Percentiles rank a stretch among this genome's conserved stretches.
phyloP scores from a whole-genome alignment of 2,797 vertebrate species.

The Mormyrops attenuatus region DNA sequence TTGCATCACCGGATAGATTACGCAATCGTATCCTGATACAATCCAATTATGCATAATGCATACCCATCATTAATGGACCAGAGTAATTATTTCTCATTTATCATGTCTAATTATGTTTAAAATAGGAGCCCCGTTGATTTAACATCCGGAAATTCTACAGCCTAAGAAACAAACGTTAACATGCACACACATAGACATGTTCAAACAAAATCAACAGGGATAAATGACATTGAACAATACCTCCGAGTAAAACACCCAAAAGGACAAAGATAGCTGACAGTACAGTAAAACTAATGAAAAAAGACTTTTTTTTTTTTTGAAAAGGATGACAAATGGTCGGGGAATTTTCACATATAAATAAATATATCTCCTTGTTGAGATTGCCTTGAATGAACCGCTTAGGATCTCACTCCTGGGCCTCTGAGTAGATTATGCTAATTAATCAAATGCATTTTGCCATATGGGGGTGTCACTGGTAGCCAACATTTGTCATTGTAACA shows the following conservation, averaged over 20 bases:
- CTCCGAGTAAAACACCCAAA: not conserved
- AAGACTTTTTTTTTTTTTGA: not conserved
- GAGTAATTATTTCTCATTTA: constrained; percentile 16
- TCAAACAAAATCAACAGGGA: not conserved
- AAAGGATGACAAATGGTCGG: not conserved
- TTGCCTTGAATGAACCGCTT: not conserved
- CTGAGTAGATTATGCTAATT: not conserved
- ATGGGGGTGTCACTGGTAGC: constrained; percentile 6
- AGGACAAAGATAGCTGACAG: not conserved
- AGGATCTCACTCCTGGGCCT: not conserved
- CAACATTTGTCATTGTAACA: constrained; percentile 10
- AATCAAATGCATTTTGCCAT: constrained; percentile 16
- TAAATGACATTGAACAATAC: not conserved
- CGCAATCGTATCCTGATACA: constrained; percentile 9
- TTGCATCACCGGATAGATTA: not conserved
- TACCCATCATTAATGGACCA: constrained; percentile 6
- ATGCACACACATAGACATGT: not conserved
- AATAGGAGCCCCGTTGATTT: not conserved
- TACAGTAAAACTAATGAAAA: not conserved
- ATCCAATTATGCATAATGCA: constrained; percentile 3
- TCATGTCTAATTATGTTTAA: constrained; percentile 20
- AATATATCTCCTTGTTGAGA: not conserved
- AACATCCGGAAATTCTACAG: not conserved
- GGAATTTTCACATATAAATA: not conserved
- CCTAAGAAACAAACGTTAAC: not conserved